These are phyloP conservation scores for Tetheella fluctuosa DNA, from an alignment of 2,888 invertebrate genomes.

Conservation along the genomic window DNA sequence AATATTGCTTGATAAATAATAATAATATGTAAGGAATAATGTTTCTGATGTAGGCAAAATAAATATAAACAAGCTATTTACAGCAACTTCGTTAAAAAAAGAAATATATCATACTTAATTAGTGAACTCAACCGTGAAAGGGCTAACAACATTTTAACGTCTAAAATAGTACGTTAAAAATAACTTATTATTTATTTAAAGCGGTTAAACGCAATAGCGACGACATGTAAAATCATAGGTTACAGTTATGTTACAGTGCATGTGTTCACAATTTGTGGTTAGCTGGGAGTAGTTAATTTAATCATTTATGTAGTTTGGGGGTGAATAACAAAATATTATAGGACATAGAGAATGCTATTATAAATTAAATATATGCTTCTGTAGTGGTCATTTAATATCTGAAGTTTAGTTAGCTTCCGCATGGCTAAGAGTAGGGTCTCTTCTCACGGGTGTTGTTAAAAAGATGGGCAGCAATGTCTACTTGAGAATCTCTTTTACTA, in stretches of 20 bases:
- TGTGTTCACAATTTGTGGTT: conserved; percentile 23
- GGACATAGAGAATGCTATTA: not conserved
- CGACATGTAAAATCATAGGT: conserved; percentile 17
- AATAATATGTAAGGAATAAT: not conserved
- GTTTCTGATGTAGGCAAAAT: not conserved
- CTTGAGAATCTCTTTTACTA: too few species aligned
- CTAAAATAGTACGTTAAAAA: not conserved
- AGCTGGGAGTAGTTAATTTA: conserved; percentile 22
- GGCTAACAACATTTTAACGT: conserved; percentile 1
- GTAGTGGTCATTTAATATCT: not conserved
- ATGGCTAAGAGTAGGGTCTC: not conserved
- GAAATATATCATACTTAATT: conserved; percentile 3
- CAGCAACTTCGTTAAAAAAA: not conserved
- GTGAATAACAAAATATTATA: conserved; percentile 6
- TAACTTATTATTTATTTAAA: not conserved
- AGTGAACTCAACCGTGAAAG: conserved; percentile 6
- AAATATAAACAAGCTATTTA: not conserved
- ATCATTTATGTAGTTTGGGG: conserved; percentile 15
- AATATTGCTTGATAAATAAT: too few species aligned
- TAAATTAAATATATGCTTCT: conserved; percentile 10
- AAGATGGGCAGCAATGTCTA: not conserved
- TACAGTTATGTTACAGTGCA: conserved; percentile 20
- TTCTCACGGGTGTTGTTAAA: not conserved
- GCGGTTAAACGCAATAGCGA: not conserved
- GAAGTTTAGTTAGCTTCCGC: not conserved